A percentile compares a stretch with the other conserved stretches of the same genome.
phyloP scores from a whole-genome alignment of 2,113 vertebrate species.

The Sceloporus tristichus region DNA sequence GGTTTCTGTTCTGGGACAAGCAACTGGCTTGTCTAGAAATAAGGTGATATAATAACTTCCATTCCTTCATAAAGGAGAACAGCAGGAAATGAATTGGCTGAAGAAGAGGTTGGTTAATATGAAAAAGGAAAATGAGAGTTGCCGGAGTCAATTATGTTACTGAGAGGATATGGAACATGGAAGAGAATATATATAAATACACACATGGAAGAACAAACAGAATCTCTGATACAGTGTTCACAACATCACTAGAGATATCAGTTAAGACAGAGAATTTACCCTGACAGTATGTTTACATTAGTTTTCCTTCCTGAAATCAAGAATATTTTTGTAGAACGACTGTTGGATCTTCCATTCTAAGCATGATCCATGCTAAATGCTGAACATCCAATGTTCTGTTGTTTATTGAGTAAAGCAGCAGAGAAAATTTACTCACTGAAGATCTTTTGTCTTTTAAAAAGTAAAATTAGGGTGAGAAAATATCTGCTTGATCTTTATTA shows the following conservation, averaged over 20 bases:
- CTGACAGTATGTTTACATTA: constrained; percentile 21
- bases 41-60: neutral
- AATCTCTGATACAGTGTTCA: constrained; percentile 34
- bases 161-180: neutral
- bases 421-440: constrained; percentile 48
- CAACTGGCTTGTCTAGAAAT: neutral
- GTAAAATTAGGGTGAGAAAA: constrained; percentile 4
- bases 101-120: neutral
- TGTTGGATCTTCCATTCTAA: constrained; percentile 37
- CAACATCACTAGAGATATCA: constrained; percentile 27
- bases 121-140: constrained; percentile 7
- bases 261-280: constrained; percentile 8
- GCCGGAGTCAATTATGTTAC: neutral
- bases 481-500: neutral
- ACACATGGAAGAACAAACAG: neutral
- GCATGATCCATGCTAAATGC: constrained; percentile 55
- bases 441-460: constrained; percentile 47
- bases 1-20: neutral
- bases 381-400: constrained; percentile 44
- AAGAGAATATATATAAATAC: neutral
- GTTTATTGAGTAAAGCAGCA: neutral
- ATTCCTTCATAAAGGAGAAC: neutral
- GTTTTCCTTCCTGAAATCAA: constrained; percentile 47
- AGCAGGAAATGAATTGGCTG: neutral
- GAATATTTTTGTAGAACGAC: constrained; percentile 37